Evolutionary conservation across 2,113 vertebrate species (phyloP).

Genomic region (Archocentrus centrarchus): DNA sequence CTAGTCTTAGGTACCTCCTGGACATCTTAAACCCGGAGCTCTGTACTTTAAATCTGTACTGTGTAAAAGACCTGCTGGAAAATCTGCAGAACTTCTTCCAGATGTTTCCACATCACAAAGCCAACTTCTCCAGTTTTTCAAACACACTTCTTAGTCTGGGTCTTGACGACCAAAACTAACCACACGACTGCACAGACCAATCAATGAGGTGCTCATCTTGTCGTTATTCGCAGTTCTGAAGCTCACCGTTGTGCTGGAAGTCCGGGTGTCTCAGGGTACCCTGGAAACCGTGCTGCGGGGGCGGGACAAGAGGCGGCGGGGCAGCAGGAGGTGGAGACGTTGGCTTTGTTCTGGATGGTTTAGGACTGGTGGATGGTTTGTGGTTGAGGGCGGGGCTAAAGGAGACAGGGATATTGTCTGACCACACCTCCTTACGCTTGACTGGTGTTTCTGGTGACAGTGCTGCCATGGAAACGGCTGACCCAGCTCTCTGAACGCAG

Average conservation of each 20-base stretch:
- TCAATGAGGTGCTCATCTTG: no score
- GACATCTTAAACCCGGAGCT: no score
- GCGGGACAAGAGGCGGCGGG: neutral
- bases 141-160: no score
- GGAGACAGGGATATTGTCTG: neutral
- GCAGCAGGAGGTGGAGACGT: neutral
- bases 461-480: neutral
- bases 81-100: neutral
- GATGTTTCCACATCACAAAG: neutral
- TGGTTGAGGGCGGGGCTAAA: neutral
- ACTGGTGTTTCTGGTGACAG: neutral
- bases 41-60: neutral
- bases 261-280: constrained; percentile 62
- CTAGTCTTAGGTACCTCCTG: neutral
- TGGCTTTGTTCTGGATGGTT: constrained; percentile 34
- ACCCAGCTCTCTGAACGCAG: constrained; percentile 22
- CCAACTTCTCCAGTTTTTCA: no score
- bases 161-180: no score
- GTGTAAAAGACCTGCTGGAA: neutral
- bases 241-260: constrained; percentile 77
- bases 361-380: constrained; percentile 11
- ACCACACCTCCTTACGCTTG: constrained; percentile 32
- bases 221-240: neutral
- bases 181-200: neutral
- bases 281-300: constrained; percentile 53